These are phyloP conservation scores for Baryphthengus martii DNA, from an alignment of 2,113 vertebrate genomes.

Conservation along the genomic window DNA sequence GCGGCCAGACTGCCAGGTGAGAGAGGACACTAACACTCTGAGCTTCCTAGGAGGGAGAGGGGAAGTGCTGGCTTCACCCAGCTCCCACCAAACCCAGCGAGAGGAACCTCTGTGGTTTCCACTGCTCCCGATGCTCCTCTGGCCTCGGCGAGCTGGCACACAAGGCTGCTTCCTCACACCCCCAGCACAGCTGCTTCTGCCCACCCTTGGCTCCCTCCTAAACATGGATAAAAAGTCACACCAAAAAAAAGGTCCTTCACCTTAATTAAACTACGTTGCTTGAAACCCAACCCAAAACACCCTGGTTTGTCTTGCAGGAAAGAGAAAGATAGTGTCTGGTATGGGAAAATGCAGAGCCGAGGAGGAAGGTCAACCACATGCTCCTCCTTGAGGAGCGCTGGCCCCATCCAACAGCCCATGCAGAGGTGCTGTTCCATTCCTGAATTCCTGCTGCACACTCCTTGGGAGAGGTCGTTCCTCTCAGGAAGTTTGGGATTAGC, in stretches of 20 bases:
- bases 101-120: background rate
- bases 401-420: background rate
- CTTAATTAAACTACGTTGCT: background rate
- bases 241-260: background rate
- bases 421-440: background rate
- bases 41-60: background rate
- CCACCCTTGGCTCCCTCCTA: background rate
- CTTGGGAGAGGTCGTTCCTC: background rate
- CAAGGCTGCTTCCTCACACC: background rate
- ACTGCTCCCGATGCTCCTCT: constrained; percentile 70
- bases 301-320: background rate
- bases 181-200: constrained; percentile 15
- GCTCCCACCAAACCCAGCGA: background rate
- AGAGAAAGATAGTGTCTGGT: background rate
- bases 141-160: background rate
- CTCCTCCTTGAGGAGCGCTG: background rate
- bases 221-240: background rate
- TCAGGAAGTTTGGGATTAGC: background rate
- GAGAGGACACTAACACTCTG: background rate
- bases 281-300: background rate
- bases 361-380: background rate
- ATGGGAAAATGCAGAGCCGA: background rate
- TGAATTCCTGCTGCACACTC: background rate
- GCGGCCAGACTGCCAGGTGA: background rate
- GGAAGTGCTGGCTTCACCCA: background rate